Evolutionary conservation across 2,113 vertebrate genomes (phyloP), one percentile per base, ranked within the genome.

Genomic region (Pelecanus crispus): DNA sequence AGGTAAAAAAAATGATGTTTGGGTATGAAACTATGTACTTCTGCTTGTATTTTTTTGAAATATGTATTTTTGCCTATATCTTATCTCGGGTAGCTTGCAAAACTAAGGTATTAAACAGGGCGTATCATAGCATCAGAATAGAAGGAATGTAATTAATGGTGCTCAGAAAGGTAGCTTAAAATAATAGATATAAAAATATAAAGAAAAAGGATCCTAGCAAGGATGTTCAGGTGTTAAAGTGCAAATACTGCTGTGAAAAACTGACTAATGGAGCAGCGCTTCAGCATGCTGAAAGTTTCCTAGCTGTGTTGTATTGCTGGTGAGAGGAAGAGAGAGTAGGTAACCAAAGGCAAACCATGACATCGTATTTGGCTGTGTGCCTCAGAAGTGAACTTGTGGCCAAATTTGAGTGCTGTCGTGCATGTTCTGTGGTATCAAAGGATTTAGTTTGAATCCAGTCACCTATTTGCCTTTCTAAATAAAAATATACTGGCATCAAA

Each of bases 241-340:
- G 12, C 10, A 68, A 81, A 55, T 42, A 12, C 4, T 73, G 13
- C 40, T 36, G 45, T 58, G 24, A 34, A 85, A 88, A 91, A 40
- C 20, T 61, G 18, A 42, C 7, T n/a, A n/a, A 34, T 9, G 25
- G 63, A 70, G 6, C 26, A 65, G 50, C 6, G 18, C 11, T 73
- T 77, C 63, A 26, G 21, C 73, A 50, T 17, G 17, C 7, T 52
- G 28, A 50, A 61, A 8, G 2, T 17, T 89, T 79, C 20, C 45
- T 34, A 13, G 2, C 7, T 2, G 2, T 25, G 4, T 31, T 1
- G 1, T 24, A 38, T 28, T 55, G 28, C 8, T 3, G 6, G 28
- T 19, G 52, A 19, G 25, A 4, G 13, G 34, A 74, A n/a, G 40
- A 66, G 14, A 74, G 22, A 44, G 13, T 40, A 25, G 25, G 20